Percentiles rank a stretch among this genome's conserved stretches.
phyloP scores from a whole-genome alignment of 2,888 invertebrate species.

The Lasioglossum villosulum region DNA sequence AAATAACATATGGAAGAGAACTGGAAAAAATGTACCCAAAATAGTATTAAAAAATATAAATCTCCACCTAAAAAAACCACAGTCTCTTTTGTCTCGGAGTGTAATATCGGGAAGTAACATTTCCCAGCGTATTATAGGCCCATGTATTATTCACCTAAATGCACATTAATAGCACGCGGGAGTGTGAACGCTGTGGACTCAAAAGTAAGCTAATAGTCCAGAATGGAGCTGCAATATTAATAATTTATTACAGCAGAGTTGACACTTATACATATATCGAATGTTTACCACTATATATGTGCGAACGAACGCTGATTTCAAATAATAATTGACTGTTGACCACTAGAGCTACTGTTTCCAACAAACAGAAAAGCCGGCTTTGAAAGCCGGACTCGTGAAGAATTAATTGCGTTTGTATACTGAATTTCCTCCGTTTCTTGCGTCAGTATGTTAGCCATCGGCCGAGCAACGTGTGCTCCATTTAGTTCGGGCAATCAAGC shows the following conservation, averaged over 20 bases:
- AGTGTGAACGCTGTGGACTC: neutral
- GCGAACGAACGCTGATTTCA: neutral
- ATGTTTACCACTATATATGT: neutral
- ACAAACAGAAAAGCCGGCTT: neutral
- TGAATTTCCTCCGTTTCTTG: neutral
- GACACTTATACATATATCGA: neutral
- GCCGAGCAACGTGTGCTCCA: neutral
- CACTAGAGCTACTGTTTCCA: neutral
- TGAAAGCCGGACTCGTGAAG: neutral
- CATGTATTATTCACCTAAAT: neutral
- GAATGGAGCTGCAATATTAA: conserved; percentile 17
- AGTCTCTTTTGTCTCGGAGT: no score
- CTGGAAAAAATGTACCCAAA: no score
- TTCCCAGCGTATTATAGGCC: neutral
- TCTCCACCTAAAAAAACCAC: no score
- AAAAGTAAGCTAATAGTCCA: neutral
- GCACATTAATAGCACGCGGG: neutral
- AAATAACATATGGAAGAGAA: no score
- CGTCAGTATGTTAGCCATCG: neutral
- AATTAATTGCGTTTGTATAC: neutral
- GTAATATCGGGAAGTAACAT: neutral
- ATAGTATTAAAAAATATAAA: no score
- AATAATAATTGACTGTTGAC: neutral
- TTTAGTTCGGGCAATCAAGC: conserved; percentile 3
- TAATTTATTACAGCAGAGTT: neutral